These are phyloP conservation scores for Campoplex capitator DNA, from an alignment of 2,888 invertebrate species.

Conservation along the genomic window DNA sequence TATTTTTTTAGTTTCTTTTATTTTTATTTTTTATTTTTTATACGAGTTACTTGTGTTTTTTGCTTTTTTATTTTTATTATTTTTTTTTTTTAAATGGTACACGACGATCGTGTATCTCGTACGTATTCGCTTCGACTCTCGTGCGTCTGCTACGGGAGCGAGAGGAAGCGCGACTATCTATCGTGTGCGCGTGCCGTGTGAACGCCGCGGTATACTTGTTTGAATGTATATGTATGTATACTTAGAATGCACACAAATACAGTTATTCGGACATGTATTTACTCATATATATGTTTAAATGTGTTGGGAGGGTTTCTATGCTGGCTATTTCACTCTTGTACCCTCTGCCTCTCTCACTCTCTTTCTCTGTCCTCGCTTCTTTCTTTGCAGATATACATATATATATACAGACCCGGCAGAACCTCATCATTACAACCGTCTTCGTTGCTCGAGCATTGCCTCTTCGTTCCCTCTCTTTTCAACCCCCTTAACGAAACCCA, in stretches of 20 bases:
- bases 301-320: conserved; percentile 58
- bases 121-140: conserved; percentile 63
- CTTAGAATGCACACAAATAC: conserved; percentile 4
- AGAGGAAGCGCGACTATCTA: conserved; percentile 73
- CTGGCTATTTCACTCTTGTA: conserved; percentile 64
- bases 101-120: conserved; percentile 36
- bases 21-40: neutral
- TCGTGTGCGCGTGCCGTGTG: conserved; percentile 72
- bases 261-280: conserved; percentile 7
- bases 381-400: conserved; percentile 36
- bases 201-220: conserved; percentile 63
- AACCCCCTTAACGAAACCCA: conserved; percentile 35
- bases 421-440: conserved; percentile 50
- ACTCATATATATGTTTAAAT: conserved; percentile 5
- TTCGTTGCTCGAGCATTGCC: conserved; percentile 60
- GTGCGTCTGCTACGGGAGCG: conserved; percentile 72
- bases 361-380: conserved; percentile 39
- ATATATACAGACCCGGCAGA: neutral
- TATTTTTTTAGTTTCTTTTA: neutral
- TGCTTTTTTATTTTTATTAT: conserved; percentile 13
- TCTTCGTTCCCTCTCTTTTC: conserved; percentile 55
- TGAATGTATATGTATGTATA: neutral
- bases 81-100: conserved; percentile 40
- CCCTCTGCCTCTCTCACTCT: conserved; percentile 60
- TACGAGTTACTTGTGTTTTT: conserved; percentile 10